Percentiles rank a stretch among this genome's conserved stretches.
Evolutionary conservation across 1,140 invertebrate genomes (phyloP).

Genomic region (Rhyzopertha dominica): DNA sequence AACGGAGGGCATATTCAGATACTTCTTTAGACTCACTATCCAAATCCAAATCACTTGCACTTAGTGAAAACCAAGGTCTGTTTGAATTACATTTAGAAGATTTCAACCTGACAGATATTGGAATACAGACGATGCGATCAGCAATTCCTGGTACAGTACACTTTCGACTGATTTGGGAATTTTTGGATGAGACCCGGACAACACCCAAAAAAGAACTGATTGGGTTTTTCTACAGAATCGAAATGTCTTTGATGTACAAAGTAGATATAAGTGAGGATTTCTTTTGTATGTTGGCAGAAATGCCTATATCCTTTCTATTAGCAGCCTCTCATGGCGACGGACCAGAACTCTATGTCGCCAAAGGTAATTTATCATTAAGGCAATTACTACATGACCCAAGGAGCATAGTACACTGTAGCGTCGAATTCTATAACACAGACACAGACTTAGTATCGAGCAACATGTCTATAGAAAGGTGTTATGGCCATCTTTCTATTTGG

Average conservation of each 20-base stretch:
- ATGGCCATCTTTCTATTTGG: slow-evolving; percentile 5
- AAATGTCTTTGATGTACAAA: neutral
- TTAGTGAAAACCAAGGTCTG: neutral
- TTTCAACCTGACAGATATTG: slow-evolving; percentile 1
- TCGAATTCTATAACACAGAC: slow-evolving; percentile 4
- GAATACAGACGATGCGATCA: neutral
- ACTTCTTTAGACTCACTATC: too few relatives aligned
- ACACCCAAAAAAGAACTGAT: neutral
- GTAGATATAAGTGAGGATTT: slow-evolving; percentile 2
- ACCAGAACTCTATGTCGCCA: slow-evolving; percentile 2
- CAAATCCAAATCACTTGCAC: too few relatives aligned
- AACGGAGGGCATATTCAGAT: too few relatives aligned
- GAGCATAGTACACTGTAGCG: neutral
- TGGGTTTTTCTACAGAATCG: neutral
- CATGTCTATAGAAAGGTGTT: neutral
- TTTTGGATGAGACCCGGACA: slow-evolving; percentile 1
- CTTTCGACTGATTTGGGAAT: neutral
- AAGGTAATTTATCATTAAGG: slow-evolving; percentile 3
- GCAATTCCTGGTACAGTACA: neutral
- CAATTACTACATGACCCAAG: slow-evolving; percentile 1
- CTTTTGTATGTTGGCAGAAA: neutral
- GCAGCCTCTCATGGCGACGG: neutral
- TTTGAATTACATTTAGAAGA: slow-evolving; percentile 6
- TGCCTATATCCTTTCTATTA: neutral
- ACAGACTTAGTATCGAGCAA: slow-evolving; percentile 3